A percentile compares a stretch with the other conserved stretches of the same genome.
phyloP scores from a whole-genome alignment of 2,888 invertebrate genomes.

The Danaus chrysippus region DNA sequence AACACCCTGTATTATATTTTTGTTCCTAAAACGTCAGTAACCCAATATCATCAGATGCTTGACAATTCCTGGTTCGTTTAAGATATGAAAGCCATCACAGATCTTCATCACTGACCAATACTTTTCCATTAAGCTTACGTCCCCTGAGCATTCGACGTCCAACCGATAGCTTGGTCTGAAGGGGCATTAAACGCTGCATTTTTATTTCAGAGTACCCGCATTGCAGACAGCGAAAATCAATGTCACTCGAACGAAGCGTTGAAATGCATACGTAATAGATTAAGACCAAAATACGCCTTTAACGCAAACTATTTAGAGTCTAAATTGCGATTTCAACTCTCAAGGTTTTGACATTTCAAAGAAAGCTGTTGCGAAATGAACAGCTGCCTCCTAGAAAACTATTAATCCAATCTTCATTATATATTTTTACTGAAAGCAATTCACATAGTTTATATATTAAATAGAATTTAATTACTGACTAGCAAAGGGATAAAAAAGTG shows the following conservation, averaged over 20 bases:
- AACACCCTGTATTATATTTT: too few species aligned
- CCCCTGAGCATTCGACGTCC: not conserved
- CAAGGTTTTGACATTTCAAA: constrained; percentile 8
- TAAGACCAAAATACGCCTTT: constrained; percentile 8
- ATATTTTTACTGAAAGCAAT: too few species aligned
- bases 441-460: too few species aligned
- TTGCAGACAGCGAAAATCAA: constrained; percentile 31
- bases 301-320: constrained; percentile 9
- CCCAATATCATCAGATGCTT: too few species aligned
- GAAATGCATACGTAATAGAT: constrained; percentile 20
- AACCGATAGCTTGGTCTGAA: not conserved
- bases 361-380: constrained; percentile 3
- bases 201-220: constrained; percentile 20
- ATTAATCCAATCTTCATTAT: not conserved
- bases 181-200: constrained; percentile 15
- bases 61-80: too few species aligned
- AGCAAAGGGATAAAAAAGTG: too few species aligned
- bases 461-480: too few species aligned
- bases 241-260: constrained; percentile 20
- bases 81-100: too few species aligned
- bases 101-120: too few species aligned
- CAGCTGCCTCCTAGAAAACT: not conserved
- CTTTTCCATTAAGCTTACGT: too few species aligned
- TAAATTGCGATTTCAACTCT: not conserved
- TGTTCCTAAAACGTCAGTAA: too few species aligned